A percentile compares a stretch with the other conserved stretches of the same genome.
These are phyloP conservation scores for Rhineura floridana DNA, from an alignment of 2,113 vertebrate genomes.

Conservation along the genomic window DNA sequence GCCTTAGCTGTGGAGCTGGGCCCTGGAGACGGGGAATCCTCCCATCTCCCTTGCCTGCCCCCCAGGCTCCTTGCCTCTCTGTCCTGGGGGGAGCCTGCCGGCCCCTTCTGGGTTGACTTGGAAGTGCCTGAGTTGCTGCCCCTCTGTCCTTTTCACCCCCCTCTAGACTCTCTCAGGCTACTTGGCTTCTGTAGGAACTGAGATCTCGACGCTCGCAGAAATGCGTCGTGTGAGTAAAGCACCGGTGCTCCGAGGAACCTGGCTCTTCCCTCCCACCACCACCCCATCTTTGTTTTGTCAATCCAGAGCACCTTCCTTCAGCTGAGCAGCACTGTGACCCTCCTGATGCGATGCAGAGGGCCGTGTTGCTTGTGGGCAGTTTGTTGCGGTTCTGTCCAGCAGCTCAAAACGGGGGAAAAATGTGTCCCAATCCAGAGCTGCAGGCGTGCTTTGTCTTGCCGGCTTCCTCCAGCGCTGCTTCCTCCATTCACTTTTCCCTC, in stretches of 20 bases:
- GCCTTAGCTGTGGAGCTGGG: too few species aligned
- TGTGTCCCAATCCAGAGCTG: neutral
- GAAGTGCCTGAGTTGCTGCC: constrained; percentile 7
- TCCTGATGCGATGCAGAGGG: neutral
- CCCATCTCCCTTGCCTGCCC: too few species aligned
- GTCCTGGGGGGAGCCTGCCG: too few species aligned
- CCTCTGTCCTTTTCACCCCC: constrained; percentile 56
- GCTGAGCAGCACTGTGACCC: neutral
- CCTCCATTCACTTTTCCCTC: neutral
- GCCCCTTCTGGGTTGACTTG: neutral
- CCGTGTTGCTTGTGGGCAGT: neutral
- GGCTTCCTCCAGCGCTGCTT: neutral
- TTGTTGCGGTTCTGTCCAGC: neutral
- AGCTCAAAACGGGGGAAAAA: neutral
- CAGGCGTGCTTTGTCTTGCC: neutral
- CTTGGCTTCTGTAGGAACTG: constrained; percentile 87
- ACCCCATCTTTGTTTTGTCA: neutral
- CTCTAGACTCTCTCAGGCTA: constrained; percentile 87
- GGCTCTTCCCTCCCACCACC: neutral
- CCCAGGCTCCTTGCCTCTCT: too few species aligned
- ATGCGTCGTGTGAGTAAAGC: constrained; percentile 87
- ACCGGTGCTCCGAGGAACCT: neutral
- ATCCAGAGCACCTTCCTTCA: neutral
- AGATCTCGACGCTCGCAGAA: constrained; percentile 86
- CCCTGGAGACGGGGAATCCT: too few species aligned